Base-by-base conservation (phyloP, 1,140 invertebrate genomes). In the Thrips palmi region DNA sequence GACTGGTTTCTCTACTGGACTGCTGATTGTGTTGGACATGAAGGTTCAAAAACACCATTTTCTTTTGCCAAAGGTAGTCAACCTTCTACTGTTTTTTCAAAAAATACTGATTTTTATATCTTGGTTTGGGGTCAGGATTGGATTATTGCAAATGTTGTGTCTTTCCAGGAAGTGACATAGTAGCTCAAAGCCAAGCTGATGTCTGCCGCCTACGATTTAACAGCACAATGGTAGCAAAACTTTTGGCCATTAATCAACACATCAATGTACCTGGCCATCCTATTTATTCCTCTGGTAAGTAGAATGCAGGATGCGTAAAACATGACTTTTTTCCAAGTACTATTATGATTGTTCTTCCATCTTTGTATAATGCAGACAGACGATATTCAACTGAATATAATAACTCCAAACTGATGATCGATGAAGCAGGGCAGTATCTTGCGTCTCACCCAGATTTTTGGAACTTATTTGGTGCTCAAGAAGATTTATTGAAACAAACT, bases 1-100 rank as follows among this genome's bases (percentile, higher is more conserved):
- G 78, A 83, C 55, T 63, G 77, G 49, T 82, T 78, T 50, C 47
- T 83, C 2, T 74, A 76, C 49, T 83, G 78, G 79, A 66, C 67
- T 0, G 64, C 71, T 1, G 69, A 78, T 45, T 84, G 78, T 52
- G 49, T 62, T 27, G 56, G 58, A 30, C 48, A 58, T 40, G 62
- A 67, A 40, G 60, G 59, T 12, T 50, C 57, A 40, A 52, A 53
- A 11, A 51, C 54, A 21, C 41, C 54, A 37, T 62, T 54, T 43
- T 47, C 42, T 15, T 62, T 63, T 49, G 43, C 59, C 21, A 54
- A 60, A 56, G 56, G 60, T 62, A 47, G 39, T 30, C 32, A 39
- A 17, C 32, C 14, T 30, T 19, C 12, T n/a, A 19, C 41, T 32
- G n/a, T 14, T 33, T 32, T 21, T 32, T 31, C 14, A 34, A 6